Conservation (phyloP, 2,888 invertebrate genomes). For the Drosophila fungiperda region DNA sequence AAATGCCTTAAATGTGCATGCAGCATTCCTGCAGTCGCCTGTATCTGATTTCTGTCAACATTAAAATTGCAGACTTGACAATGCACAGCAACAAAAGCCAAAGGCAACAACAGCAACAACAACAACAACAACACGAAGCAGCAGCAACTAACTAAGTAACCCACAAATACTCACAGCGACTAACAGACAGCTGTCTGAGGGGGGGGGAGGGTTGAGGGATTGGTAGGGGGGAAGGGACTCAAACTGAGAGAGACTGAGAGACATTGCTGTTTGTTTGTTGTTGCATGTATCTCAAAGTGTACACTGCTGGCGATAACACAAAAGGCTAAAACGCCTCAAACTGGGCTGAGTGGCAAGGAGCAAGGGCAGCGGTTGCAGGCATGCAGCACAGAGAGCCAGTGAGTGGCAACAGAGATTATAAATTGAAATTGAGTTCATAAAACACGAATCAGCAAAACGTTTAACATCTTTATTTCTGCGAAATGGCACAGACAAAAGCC, state of each 20-base stretch:
- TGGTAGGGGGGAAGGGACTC: slow-evolving; percentile 3
- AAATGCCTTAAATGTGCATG: slow-evolving; percentile 80
- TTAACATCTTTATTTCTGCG: slow-evolving; percentile 83
- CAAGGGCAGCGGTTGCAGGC: slow-evolving; percentile 7
- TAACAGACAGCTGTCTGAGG: slow-evolving; percentile 50
- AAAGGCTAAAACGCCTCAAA: slow-evolving; percentile 77
- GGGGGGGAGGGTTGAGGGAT: not conserved
- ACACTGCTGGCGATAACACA: slow-evolving; percentile 71
- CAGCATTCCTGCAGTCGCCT: slow-evolving; percentile 73
- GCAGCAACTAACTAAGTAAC: slow-evolving; percentile 73
- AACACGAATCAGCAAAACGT: slow-evolving; percentile 84
- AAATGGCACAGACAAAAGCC: slow-evolving; percentile 65
- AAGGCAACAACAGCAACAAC: slow-evolving; percentile 15
- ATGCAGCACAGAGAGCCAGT: slow-evolving; percentile 51
- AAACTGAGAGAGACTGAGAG: slow-evolving; percentile 16
- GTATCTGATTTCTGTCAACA: slow-evolving; percentile 82
- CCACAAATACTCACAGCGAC: slow-evolving; percentile 65
- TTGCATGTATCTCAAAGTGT: slow-evolving; percentile 70
- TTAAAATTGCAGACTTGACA: slow-evolving; percentile 80
- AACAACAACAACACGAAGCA: slow-evolving; percentile 17
- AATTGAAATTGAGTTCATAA: slow-evolving; percentile 84
- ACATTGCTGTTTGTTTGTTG: slow-evolving; percentile 48
- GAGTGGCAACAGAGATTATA: slow-evolving; percentile 82
- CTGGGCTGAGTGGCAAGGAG: slow-evolving; percentile 35
- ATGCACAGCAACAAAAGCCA: slow-evolving; percentile 57